Conservation (phyloP, 2,113 vertebrate genomes). For the Campylomormyrus numenius region DNA sequence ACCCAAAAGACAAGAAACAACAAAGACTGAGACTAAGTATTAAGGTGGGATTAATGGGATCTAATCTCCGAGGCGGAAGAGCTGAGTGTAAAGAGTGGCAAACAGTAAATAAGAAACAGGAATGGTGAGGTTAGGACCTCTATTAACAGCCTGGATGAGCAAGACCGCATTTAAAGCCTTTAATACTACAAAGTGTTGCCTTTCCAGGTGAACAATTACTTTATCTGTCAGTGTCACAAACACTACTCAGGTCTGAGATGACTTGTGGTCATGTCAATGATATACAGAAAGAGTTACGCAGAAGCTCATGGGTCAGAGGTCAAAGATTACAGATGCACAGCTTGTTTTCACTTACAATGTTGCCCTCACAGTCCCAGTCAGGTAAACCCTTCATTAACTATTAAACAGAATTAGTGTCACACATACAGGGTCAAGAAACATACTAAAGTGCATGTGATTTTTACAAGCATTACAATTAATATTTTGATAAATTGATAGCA, state of each 20-base stretch:
- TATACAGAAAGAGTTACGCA: neutral
- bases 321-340: neutral
- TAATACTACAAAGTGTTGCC: neutral
- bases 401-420: neutral
- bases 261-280: neutral
- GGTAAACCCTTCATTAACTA: neutral
- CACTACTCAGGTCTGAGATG: neutral
- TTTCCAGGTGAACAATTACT: neutral
- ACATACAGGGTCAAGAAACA: neutral
- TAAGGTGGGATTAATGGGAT: neutral
- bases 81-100: neutral
- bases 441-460: neutral
- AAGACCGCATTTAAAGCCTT: neutral
- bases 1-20: neutral
- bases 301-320: neutral
- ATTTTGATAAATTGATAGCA: neutral
- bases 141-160: neutral
- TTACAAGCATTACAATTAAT: neutral
- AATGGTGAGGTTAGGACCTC: neutral
- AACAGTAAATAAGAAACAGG: neutral
- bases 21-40: neutral
- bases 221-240: neutral
- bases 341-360: neutral
- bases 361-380: neutral
- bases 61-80: neutral